Evolutionary conservation across 2,797 vertebrate genomes (phyloP).

Genomic region (Pangasius djambal): DNA sequence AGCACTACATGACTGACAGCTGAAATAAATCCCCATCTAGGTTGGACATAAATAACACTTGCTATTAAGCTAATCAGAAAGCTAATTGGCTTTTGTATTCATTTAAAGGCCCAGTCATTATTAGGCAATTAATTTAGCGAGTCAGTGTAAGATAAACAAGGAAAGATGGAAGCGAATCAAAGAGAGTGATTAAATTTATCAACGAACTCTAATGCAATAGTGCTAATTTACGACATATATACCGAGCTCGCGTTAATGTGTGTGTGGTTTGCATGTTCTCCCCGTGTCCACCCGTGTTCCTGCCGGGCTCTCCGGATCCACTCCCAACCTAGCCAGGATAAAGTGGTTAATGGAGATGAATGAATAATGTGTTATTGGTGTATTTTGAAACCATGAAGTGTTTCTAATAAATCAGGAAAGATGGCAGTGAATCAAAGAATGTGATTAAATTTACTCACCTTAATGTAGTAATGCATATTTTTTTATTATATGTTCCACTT

Average conservation of each 20-base stretch:
- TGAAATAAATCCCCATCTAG: constrained; percentile 24
- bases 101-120: not conserved
- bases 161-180: not conserved
- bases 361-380: not conserved
- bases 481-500: not conserved
- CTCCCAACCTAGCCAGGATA: not conserved
- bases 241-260: not conserved
- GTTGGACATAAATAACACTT: not conserved
- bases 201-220: not conserved
- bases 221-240: not conserved
- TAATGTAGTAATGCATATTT: not conserved
- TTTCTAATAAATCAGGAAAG: not conserved
- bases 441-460: not conserved
- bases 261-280: not conserved
- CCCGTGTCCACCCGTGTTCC: not conserved
- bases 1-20: constrained; percentile 9
- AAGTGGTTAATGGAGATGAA: not conserved
- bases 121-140: not conserved
- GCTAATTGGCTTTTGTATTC: not conserved
- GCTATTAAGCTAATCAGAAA: not conserved
- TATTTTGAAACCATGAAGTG: not conserved
- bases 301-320: not conserved
- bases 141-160: not conserved
- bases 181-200: not conserved
- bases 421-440: not conserved